Evolutionary conservation across 2,888 invertebrate genomes (phyloP).

Genomic region (Alentia gelatinosa): DNA sequence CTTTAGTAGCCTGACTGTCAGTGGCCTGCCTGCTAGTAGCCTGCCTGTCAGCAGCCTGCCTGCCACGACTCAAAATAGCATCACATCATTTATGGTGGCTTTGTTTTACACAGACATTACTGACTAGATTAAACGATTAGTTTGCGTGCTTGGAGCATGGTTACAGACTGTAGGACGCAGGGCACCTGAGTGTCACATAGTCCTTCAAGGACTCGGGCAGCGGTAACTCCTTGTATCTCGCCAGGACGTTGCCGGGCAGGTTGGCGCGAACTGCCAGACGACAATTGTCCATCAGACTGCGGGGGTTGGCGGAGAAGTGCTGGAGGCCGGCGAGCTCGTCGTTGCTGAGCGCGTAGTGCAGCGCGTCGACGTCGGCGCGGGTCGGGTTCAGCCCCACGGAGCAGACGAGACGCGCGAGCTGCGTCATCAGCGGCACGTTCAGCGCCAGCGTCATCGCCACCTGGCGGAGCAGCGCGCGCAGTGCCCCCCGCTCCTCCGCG

Average conservation of each 20-base stretch:
- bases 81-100: too few species aligned
- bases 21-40: too few species aligned
- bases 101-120: too few species aligned
- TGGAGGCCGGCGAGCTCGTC: background rate
- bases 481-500: background rate
- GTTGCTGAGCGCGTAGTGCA: background rate
- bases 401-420: background rate
- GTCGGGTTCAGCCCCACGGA: constrained; percentile 1
- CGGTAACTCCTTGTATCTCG: background rate
- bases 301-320: background rate
- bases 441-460: constrained; percentile 17
- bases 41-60: too few species aligned
- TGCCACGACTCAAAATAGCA: too few species aligned
- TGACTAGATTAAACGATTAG: too few species aligned
- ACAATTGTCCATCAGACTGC: constrained; percentile 31
- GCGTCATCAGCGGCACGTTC: constrained; percentile 4
- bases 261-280: background rate
- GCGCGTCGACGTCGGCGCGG: background rate
- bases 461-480: background rate
- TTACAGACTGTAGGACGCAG: background rate
- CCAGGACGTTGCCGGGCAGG: constrained; percentile 13
- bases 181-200: background rate
- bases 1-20: too few species aligned
- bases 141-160: too few species aligned
- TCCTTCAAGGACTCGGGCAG: background rate